phyloP scores from a whole-genome alignment of 2,797 vertebrate species.

The Ambastaia sidthimunki region DNA sequence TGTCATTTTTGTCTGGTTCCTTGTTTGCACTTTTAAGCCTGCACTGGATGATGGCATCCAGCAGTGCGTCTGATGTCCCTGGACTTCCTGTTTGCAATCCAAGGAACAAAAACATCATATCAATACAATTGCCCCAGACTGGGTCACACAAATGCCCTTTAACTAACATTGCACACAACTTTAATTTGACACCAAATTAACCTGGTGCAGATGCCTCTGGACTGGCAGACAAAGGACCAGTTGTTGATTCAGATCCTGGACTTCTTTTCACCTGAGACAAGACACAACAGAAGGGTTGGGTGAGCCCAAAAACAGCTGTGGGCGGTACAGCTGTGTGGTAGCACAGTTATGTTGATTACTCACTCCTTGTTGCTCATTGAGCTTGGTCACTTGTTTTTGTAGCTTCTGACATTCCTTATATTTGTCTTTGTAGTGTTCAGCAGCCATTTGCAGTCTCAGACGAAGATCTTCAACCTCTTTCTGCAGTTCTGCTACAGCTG shows the following conservation, averaged over 20 bases:
- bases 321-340: neutral
- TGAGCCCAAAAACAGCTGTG: neutral
- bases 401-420: constrained; percentile 97
- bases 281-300: neutral
- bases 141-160: neutral
- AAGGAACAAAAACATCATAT: neutral
- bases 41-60: constrained; percentile 88
- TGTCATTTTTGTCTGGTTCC: constrained; percentile 91
- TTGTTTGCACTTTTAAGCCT: constrained; percentile 90
- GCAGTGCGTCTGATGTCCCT: constrained; percentile 82
- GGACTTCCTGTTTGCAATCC: constrained; percentile 78
- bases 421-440: constrained; percentile 98
- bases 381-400: constrained; percentile 92
- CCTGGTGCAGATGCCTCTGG: constrained; percentile 84
- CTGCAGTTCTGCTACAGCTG: constrained; percentile 86
- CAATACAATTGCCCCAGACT: neutral
- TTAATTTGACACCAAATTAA: constrained; percentile 61
- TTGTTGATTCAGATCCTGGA: constrained; percentile 79
- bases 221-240: constrained; percentile 77
- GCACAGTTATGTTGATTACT: constrained; percentile 59
- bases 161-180: neutral
- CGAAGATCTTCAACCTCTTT: constrained; percentile 97
- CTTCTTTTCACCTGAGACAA: constrained; percentile 72
- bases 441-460: constrained; percentile 97
- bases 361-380: constrained; percentile 89